Evolutionary conservation across 2,797 vertebrate species (phyloP), one percentile per base, ranked within the genome.

Genomic region (Heteromormyrus szaboi): DNA sequence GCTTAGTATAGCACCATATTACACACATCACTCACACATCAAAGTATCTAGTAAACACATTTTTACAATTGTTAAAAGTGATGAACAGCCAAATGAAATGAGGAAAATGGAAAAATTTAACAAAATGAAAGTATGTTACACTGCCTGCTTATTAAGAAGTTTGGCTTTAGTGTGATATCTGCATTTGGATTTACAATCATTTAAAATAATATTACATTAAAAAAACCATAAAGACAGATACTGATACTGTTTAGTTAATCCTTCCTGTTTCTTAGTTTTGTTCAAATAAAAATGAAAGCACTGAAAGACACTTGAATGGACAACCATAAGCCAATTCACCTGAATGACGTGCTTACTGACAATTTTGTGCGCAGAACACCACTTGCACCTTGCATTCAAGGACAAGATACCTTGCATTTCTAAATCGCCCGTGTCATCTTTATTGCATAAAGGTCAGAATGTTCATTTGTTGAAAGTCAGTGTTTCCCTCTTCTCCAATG

Each of bases 381-480:
- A 85, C 85, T 59, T 41, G 85, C 51, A 33, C 51, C 95, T 96
- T 97, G 96, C 96, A 96, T 96, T 97, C 94, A 96, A 96, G 96
- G 97, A 95, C 96, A 97, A 97, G 97, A 98, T 97, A 97, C 96
- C 94, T 95, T 96, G 96, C 96, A 94, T 95, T 97, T 97, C 96
- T 96, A 96, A 97, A 96, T 93, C 93, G 94, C 96, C 95, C 94
- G 85, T 97, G 96, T 97, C 96, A 98, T 97, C 97, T 97, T 97
- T 97, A 97, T 97, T 97, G 95, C 96, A 97, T 97, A 97, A 96
- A 94, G 96, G 96, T 97, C 96, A 95, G 94, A 94, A 95, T 96
- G 96, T 97, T 97, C 95, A 96, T 96, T 96, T 96, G 96, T 95
- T 96, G 95, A 96, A 96, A 96, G 96, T 96, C 96, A 96, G 96